Conservation (phyloP, 2,888 invertebrate species). For the Octonoba sinensis region DNA sequence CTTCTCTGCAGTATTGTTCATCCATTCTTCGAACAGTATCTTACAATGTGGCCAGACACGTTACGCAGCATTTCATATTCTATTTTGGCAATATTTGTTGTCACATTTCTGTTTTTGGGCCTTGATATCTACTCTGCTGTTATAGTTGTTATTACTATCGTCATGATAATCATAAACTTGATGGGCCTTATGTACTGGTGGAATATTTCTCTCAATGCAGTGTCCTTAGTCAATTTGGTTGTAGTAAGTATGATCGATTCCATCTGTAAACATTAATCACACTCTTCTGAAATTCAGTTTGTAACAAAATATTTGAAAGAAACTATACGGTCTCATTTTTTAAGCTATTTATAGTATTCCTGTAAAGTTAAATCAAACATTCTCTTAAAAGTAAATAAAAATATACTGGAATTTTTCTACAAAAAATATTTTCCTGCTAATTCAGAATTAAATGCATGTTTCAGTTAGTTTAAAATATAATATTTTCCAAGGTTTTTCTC, state of each 20-base stretch:
- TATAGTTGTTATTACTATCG: constrained; percentile 72
- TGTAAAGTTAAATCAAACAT: no score
- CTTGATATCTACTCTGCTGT: constrained; percentile 73
- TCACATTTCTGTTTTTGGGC: constrained; percentile 72
- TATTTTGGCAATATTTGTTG: constrained; percentile 73
- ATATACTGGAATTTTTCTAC: no score
- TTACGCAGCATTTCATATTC: constrained; percentile 72
- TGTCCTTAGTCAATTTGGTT: constrained; percentile 75
- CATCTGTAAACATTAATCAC: neutral
- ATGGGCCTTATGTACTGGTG: constrained; percentile 75
- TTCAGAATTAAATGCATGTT: no score
- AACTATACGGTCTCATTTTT: no score
- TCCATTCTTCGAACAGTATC: constrained; percentile 76
- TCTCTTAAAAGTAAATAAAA: no score
- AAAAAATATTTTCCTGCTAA: no score
- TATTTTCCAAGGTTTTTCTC: no score
- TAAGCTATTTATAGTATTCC: no score
- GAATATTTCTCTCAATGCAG: constrained; percentile 74
- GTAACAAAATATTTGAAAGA: no score
- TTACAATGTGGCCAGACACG: constrained; percentile 72
- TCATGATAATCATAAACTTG: constrained; percentile 73
- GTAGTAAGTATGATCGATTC: constrained; percentile 71
- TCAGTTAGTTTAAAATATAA: no score
- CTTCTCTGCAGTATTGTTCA: constrained; percentile 72
- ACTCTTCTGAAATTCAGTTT: no score